Percentiles rank a stretch among this genome's conserved stretches.
Evolutionary conservation across 2,888 invertebrate species (phyloP).

Genomic region (Trachelus iudaicus): DNA sequence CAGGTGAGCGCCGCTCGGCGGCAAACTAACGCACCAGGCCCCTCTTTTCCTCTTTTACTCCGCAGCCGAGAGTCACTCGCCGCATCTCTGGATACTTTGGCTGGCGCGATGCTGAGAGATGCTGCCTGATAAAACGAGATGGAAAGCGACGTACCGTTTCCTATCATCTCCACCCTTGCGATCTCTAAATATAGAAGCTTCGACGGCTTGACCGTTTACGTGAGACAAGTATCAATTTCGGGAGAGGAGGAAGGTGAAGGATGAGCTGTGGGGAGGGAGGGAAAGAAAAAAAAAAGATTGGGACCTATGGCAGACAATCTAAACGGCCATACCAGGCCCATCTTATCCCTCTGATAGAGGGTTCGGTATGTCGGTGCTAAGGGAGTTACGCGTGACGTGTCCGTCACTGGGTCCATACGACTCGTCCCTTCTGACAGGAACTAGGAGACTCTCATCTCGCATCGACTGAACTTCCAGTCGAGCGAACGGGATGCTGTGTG

Average conservation of each 20-base stretch:
- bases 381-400: neutral
- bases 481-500: neutral
- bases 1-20: slow-evolving; percentile 53
- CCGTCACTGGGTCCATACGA: neutral
- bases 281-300: neutral
- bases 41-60: slow-evolving; percentile 43
- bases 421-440: neutral
- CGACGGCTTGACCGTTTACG: neutral
- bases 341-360: neutral
- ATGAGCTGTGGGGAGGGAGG: neutral
- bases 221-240: neutral
- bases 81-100: slow-evolving; percentile 13
- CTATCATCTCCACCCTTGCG: neutral
- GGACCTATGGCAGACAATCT: neutral
- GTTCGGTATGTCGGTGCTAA: neutral
- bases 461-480: neutral
- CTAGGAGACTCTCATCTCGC: neutral
- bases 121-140: neutral
- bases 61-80: slow-evolving; percentile 8
- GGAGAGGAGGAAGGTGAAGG: slow-evolving; percentile 13
- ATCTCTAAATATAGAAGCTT: neutral
- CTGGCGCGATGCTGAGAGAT: slow-evolving; percentile 1
- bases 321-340: slow-evolving; percentile 2
- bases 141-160: neutral
- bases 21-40: slow-evolving; percentile 42